These are phyloP conservation scores for Parthenolecanium corni DNA, from an alignment of 2,888 invertebrate species.

Conservation along the genomic window DNA sequence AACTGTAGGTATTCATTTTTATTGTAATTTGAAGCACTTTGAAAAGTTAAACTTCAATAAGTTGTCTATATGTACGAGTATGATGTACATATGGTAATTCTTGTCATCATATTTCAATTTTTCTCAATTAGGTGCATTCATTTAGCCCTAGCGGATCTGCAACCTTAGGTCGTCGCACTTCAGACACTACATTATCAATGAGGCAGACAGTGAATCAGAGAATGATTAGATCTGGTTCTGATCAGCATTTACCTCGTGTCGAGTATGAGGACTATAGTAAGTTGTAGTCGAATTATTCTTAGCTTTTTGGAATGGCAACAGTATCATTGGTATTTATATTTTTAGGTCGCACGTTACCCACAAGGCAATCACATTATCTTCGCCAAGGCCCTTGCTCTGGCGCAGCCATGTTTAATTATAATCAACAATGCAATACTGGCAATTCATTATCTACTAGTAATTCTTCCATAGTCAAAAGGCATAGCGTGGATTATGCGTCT, in stretches of 20 bases:
- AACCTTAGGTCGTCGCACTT: slow-evolving; percentile 45
- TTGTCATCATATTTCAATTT: no score
- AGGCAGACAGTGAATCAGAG: slow-evolving; percentile 33
- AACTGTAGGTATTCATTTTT: no score
- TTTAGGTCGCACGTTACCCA: slow-evolving; percentile 43
- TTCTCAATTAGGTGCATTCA: slow-evolving; percentile 68
- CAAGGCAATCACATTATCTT: slow-evolving; percentile 54
- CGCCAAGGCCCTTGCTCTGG: slow-evolving; percentile 35
- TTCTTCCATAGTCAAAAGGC: slow-evolving; percentile 15
- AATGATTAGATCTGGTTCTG: slow-evolving; percentile 74
- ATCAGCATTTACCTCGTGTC: slow-evolving; percentile 76
- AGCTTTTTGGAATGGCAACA: neutral
- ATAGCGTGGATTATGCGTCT: slow-evolving; percentile 76
- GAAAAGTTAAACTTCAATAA: no score
- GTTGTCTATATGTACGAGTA: no score
- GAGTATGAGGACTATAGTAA: slow-evolving; percentile 48
- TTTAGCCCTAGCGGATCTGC: slow-evolving; percentile 50
- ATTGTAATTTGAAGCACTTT: no score
- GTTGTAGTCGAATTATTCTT: neutral
- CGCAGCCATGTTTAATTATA: slow-evolving; percentile 31
- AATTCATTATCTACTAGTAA: slow-evolving; percentile 4
- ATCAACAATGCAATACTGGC: slow-evolving; percentile 35
- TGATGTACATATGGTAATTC: no score
- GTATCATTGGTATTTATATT: neutral
- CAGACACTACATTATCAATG: slow-evolving; percentile 44